phyloP scores from a whole-genome alignment of 2,888 invertebrate species.

The Rutpela maculata region DNA sequence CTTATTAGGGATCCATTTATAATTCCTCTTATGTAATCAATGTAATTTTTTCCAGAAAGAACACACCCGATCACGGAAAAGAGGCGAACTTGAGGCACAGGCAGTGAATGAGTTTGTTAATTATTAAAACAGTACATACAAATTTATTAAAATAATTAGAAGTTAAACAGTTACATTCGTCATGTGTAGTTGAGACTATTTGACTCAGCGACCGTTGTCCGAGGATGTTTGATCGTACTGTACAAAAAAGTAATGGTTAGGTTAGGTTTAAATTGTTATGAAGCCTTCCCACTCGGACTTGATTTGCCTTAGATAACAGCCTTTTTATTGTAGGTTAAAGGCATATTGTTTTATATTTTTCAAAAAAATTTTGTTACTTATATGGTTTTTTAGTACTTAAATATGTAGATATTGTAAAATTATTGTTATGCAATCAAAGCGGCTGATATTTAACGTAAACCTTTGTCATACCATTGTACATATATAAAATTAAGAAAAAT shows the following conservation, averaged over 20 bases:
- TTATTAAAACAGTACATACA: slow-evolving; percentile 49
- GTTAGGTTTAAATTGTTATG: slow-evolving; percentile 57
- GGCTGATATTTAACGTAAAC: slow-evolving; percentile 62
- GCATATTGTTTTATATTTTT: slow-evolving; percentile 55
- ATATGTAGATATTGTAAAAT: slow-evolving; percentile 62
- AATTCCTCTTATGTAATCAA: background rate
- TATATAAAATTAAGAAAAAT: slow-evolving; percentile 67
- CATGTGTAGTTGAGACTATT: slow-evolving; percentile 49
- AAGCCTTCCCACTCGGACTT: slow-evolving; percentile 57
- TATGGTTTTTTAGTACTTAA: slow-evolving; percentile 58
- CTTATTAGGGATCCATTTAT: background rate
- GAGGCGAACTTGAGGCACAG: slow-evolving; percentile 74
- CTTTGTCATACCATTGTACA: slow-evolving; percentile 63
- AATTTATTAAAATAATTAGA: slow-evolving; percentile 49
- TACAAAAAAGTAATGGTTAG: slow-evolving; percentile 59
- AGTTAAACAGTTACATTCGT: slow-evolving; percentile 52
- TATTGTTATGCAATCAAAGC: slow-evolving; percentile 61
- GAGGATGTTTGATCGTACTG: slow-evolving; percentile 58
- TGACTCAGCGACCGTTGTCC: slow-evolving; percentile 51
- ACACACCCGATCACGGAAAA: slow-evolving; percentile 74
- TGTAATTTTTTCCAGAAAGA: slow-evolving; percentile 71
- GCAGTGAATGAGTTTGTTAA: slow-evolving; percentile 68
- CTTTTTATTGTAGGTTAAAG: slow-evolving; percentile 60
- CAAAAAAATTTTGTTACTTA: slow-evolving; percentile 53
- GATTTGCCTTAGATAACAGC: slow-evolving; percentile 62